These are phyloP conservation scores for Mythimna vitellina DNA, from an alignment of 2,888 invertebrate genomes.

Conservation along the genomic window DNA sequence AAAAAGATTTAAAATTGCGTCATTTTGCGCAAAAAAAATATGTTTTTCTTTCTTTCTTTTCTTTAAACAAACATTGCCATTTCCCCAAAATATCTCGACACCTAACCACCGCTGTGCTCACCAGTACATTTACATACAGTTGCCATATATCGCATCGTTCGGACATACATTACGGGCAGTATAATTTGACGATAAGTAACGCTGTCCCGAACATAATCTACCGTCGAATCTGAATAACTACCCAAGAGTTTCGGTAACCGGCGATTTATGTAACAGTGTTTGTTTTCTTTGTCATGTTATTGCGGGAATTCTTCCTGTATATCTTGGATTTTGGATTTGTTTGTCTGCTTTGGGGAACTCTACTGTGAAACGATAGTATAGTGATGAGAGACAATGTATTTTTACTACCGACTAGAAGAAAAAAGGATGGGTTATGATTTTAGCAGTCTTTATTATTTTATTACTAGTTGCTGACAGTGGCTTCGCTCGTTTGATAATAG, in stretches of 20 bases:
- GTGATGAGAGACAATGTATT: neutral
- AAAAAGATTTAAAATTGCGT: too few relatives aligned
- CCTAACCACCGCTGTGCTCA: conserved; percentile 58
- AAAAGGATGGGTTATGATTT: too few relatives aligned
- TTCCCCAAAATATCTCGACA: conserved; percentile 8
- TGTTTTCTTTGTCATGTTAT: conserved; percentile 63
- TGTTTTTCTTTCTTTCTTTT: too few relatives aligned
- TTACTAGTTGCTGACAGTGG: too few relatives aligned
- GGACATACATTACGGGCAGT: conserved; percentile 72
- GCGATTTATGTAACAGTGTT: conserved; percentile 61
- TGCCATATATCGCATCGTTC: conserved; percentile 70
- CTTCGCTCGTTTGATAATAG: too few relatives aligned
- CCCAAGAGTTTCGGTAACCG: conserved; percentile 64
- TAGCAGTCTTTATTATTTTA: too few relatives aligned
- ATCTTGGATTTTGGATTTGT: conserved; percentile 20
- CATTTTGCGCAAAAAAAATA: too few relatives aligned
- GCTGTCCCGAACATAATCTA: conserved; percentile 69
- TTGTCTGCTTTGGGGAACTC: conserved; percentile 19
- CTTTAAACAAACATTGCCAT: neutral
- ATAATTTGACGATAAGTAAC: conserved; percentile 70
- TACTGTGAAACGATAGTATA: neutral
- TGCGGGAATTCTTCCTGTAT: conserved; percentile 38
- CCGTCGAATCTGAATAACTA: conserved; percentile 70
- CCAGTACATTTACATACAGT: conserved; percentile 76
- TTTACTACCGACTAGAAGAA: neutral